Conservation (phyloP, 1,140 invertebrate species). For the Heliconius eleuchia region DNA sequence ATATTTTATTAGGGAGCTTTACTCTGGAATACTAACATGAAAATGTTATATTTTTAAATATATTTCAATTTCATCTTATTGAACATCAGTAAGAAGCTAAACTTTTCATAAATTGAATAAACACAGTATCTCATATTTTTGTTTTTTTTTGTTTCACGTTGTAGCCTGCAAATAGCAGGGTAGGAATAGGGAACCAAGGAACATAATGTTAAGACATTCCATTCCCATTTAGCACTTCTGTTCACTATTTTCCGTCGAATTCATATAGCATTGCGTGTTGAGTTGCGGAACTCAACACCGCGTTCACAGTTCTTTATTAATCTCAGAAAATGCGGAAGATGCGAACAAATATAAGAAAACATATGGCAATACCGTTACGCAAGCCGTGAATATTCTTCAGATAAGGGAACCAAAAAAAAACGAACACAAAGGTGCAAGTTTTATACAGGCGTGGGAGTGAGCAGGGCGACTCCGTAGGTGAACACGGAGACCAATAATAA, state of each 20-base stretch:
- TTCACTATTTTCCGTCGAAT: too few species aligned
- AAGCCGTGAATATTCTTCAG: constrained; percentile 16
- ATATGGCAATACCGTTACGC: constrained; percentile 9
- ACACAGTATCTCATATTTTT: too few species aligned
- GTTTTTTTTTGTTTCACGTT: too few species aligned
- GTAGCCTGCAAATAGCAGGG: too few species aligned
- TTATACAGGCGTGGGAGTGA: constrained; percentile 54
- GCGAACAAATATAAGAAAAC: not conserved
- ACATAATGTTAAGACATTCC: too few species aligned
- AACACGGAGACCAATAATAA: constrained; percentile 49
- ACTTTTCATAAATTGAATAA: not conserved
- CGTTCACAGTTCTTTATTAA: not conserved
- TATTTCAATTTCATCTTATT: not conserved
- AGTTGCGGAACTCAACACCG: not conserved
- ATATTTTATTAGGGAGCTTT: constrained; percentile 4
- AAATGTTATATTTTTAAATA: not conserved
- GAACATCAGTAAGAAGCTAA: not conserved
- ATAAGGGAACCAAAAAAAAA: constrained; percentile 20
- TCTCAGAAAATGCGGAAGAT: not conserved
- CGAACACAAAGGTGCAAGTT: constrained; percentile 48
- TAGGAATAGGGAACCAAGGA: too few species aligned
- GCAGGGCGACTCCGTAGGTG: constrained; percentile 33
- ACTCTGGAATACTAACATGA: not conserved
- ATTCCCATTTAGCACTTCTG: too few species aligned
- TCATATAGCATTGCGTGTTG: too few species aligned